Evolutionary conservation across 2,113 vertebrate genomes (phyloP).

Genomic region (Gallinago media): DNA sequence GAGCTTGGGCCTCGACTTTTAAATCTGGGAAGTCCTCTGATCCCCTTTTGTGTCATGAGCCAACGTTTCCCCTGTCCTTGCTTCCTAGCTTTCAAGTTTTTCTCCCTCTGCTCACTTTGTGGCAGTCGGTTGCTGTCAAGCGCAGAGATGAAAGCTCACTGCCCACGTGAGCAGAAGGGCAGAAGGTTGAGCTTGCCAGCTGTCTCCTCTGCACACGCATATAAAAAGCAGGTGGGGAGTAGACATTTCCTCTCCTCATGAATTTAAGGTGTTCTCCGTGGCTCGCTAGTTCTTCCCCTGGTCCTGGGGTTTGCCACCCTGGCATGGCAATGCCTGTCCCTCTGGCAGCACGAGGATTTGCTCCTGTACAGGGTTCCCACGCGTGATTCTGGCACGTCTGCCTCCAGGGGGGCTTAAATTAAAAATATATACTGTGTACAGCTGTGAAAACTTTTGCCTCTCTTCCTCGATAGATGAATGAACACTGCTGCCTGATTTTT

Average conservation of each 20-base stretch:
- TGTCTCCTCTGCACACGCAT: background rate
- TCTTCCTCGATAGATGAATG: background rate
- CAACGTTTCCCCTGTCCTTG: background rate
- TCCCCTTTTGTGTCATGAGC: background rate
- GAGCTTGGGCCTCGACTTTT: background rate
- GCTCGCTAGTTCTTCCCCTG: fast-evolving
- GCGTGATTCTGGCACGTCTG: background rate
- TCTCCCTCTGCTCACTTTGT: background rate
- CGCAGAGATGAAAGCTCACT: background rate
- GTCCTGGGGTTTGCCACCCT: background rate
- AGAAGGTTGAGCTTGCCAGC: background rate
- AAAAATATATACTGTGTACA: background rate
- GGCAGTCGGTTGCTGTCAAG: background rate
- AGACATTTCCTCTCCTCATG: background rate
- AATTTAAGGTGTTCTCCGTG: background rate
- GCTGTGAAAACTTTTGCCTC: background rate
- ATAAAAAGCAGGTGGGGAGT: background rate
- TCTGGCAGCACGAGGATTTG: background rate
- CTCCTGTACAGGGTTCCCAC: background rate
- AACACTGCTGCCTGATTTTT: background rate
- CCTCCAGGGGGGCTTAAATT: background rate
- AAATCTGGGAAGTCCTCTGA: background rate
- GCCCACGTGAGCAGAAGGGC: background rate
- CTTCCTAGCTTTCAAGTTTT: background rate
- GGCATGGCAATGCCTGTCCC: fast-evolving